Conservation (phyloP, 2,113 vertebrate species). For the Podarcis cretensis region DNA sequence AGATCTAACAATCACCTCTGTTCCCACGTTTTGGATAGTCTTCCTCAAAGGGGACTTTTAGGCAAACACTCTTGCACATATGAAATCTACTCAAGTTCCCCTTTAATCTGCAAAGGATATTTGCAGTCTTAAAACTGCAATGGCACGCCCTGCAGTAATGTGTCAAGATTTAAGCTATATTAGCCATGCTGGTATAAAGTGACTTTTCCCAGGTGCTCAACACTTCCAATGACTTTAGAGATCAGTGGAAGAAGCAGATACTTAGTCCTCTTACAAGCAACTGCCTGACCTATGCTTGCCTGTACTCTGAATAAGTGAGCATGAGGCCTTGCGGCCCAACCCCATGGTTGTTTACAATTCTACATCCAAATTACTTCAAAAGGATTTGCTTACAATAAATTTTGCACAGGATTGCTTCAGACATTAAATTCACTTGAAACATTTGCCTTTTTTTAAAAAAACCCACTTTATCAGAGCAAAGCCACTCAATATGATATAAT, state of each 20-base stretch:
- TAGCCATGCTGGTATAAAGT: not conserved
- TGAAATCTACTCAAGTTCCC: slow-evolving; percentile 12
- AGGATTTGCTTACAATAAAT: not conserved
- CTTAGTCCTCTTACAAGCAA: not conserved
- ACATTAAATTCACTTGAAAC: not conserved
- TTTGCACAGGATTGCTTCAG: not conserved
- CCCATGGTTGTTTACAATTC: not conserved
- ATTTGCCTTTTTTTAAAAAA: not conserved
- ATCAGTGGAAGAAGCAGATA: not conserved
- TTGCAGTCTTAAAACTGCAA: not conserved
- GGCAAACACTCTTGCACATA: not conserved
- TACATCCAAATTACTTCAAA: not conserved
- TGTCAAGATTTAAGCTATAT: not conserved
- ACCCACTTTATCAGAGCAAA: not conserved
- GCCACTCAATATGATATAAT: not conserved
- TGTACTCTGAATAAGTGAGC: not conserved
- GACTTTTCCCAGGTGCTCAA: not conserved
- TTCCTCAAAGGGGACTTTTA: not conserved
- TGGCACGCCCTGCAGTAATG: not conserved
- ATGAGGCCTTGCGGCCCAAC: not conserved
- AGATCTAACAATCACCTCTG: not conserved
- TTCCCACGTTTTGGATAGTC: not conserved
- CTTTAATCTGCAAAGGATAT: not conserved
- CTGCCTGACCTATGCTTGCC: not conserved
- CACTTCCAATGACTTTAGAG: too few relatives aligned